These are phyloP conservation scores for Erebia palarica DNA, from an alignment of 2,888 invertebrate genomes.

Conservation along the genomic window DNA sequence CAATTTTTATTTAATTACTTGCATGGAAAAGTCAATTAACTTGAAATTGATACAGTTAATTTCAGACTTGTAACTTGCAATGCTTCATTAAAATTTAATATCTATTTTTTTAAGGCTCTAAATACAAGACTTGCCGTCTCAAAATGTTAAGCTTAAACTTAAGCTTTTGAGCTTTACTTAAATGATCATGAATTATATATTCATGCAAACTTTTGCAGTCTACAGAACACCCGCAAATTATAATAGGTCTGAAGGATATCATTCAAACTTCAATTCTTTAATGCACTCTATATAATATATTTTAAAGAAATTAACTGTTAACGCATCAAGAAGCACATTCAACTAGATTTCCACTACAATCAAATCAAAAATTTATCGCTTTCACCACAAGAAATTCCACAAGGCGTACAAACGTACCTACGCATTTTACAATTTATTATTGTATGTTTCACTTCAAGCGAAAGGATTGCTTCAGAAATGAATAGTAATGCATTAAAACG, in stretches of 20 bases:
- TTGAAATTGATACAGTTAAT: not conserved
- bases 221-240: no score
- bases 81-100: not conserved
- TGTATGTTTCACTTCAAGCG: conserved; percentile 54
- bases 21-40: not conserved
- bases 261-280: no score
- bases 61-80: not conserved
- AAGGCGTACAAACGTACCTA: conserved; percentile 33
- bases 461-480: conserved; percentile 71
- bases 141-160: no score
- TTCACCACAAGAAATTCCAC: conserved; percentile 36
- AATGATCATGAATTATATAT: no score
- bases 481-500: conserved; percentile 49
- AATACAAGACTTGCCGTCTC: no score
- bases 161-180: no score
- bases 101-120: not conserved
- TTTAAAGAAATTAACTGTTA: not conserved
- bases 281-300: no score
- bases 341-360: conserved; percentile 24
- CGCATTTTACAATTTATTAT: conserved; percentile 30
- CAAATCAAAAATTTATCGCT: conserved; percentile 30
- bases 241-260: no score
- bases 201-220: no score
- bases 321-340: conserved; percentile 10
- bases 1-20: not conserved